Evolutionary conservation across 2,797 vertebrate species (phyloP).

Genomic region (Pseudopleuronectes americanus): DNA sequence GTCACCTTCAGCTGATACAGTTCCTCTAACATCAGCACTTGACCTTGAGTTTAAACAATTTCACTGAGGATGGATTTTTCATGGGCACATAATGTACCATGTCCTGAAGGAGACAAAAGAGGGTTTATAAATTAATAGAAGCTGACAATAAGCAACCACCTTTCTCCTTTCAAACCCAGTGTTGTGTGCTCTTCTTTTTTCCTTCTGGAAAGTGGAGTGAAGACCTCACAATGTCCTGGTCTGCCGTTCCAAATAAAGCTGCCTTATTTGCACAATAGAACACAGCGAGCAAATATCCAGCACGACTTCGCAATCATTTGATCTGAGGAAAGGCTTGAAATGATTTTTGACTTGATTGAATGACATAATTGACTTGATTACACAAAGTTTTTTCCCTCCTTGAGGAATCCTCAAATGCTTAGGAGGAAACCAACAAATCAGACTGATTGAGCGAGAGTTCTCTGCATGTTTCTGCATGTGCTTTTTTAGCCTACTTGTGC

Average conservation of each 20-base stretch:
- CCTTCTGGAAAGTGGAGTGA: conserved; percentile 44
- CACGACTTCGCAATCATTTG: conserved; percentile 81
- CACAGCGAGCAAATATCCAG: conserved; percentile 71
- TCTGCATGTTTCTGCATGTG: conserved; percentile 73
- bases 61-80: conserved; percentile 77
- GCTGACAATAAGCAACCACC: conserved; percentile 38
- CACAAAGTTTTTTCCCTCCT: conserved; percentile 77
- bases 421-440: conserved; percentile 88
- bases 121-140: conserved; percentile 73
- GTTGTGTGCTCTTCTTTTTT: conserved; percentile 24
- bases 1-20: conserved; percentile 77
- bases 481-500: conserved; percentile 77
- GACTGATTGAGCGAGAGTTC: conserved; percentile 83
- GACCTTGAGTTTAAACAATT: conserved; percentile 80
- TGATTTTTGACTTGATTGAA: conserved; percentile 86
- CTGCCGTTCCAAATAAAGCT: conserved; percentile 60
- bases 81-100: conserved; percentile 70
- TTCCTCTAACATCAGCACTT: conserved; percentile 71
- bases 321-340: conserved; percentile 78
- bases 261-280: conserved; percentile 76
- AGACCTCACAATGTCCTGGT: conserved; percentile 46
- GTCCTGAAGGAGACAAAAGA: conserved; percentile 74
- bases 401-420: conserved; percentile 82
- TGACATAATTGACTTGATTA: conserved; percentile 89
- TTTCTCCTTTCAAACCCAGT: conserved; percentile 26